Conservation (phyloP, 2,888 invertebrate genomes). For the Cynaeus angustus region DNA sequence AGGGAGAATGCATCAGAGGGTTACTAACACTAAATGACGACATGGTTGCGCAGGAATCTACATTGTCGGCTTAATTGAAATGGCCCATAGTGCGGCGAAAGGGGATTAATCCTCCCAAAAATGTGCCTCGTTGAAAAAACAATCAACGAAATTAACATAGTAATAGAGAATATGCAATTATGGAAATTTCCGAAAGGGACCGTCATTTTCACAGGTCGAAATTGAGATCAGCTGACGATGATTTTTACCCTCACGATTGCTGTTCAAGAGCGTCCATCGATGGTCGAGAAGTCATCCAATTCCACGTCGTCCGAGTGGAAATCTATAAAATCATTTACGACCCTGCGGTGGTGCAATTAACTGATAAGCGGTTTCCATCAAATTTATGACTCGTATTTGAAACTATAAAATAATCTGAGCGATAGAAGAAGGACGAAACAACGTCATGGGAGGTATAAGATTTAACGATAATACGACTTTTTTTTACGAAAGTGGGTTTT, state of each 20-base stretch:
- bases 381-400: constrained; percentile 29
- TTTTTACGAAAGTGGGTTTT: constrained; percentile 2
- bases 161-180: constrained; percentile 2
- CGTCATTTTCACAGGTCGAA: no score
- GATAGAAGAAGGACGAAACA: not conserved
- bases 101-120: constrained; percentile 15
- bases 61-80: constrained; percentile 50
- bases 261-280: constrained; percentile 2
- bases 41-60: constrained; percentile 44
- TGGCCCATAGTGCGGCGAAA: constrained; percentile 17
- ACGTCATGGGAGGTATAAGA: constrained; percentile 6
- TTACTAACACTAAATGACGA: constrained; percentile 46
- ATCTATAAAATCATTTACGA: constrained; percentile 45
- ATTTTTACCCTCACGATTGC: no score
- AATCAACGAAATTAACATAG: constrained; percentile 28
- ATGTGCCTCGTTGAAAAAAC: constrained; percentile 18
- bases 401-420: constrained; percentile 9
- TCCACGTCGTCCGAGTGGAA: constrained; percentile 30
- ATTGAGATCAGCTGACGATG: not conserved
- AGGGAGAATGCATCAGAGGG: constrained; percentile 43
- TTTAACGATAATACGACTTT: constrained; percentile 7
- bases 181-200: no score
- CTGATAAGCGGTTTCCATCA: constrained; percentile 41
- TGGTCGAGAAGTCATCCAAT: constrained; percentile 4
- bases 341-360: constrained; percentile 44